Base-by-base conservation (phyloP, 2,888 invertebrate species). In the Diloba caeruleocephala region DNA sequence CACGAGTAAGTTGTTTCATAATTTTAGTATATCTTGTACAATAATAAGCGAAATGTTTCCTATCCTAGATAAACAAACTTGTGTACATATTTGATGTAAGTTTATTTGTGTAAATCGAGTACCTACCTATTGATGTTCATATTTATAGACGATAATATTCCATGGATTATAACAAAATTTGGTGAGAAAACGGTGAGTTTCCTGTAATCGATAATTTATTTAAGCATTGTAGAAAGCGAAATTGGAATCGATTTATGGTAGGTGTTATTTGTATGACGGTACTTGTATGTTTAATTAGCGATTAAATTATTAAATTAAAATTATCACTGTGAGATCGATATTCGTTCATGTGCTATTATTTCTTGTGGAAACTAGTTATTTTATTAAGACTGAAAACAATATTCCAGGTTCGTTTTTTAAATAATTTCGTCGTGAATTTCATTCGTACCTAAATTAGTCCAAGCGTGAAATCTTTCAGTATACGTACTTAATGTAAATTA, bases 401-500 rank as follows among this genome's bases (percentile, higher is more conserved):
- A 90, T 92, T 90, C 92, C 90, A 90, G 88, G 87, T 91, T 90
- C 87, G 81, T 88, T 90, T 87, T 67, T 75, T 82, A 65, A 78
- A 82, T 82, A 70, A 64, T 85, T 83, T 76, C 80, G 81, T 77
- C 76, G 81, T 84, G 84, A 78, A 71, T 78, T 82, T 85, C 85
- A 81, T 85, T 85, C 79, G 89, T 89, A 89, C 85, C 87, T 90
- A 84, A 87, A 86, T 88, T 89, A 90, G 90, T 90, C 89, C 90
- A 90, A 89, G 81, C 79, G 88, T 89, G 87, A 90, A 92, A 88
- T 90, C 84, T 91, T 92, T 93, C 93, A 87, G 93, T 93, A 93
- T 93, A 93, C 93, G 93, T 93, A 93, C 93, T 93, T 93, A 93
- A 92, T 92, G 88, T 92, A 92, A 92, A 90, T 88, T 90, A 86